Evolutionary conservation across 2,888 invertebrate species (phyloP), one percentile per base, ranked within the genome.

Genomic region (Tupiocoris notatus): DNA sequence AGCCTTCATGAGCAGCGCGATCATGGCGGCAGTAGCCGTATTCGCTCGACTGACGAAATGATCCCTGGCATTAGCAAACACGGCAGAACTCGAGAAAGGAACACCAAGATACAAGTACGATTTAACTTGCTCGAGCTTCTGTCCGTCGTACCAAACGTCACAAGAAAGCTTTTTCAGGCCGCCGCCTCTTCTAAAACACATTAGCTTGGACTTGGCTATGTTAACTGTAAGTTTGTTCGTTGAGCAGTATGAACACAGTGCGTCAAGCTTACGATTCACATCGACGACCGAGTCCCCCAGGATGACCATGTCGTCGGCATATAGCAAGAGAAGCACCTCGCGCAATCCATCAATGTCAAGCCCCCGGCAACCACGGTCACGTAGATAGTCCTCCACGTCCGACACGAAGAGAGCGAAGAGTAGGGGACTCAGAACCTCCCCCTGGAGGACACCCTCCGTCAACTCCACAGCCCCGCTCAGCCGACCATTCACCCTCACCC

Each of bases 231-330:
- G 20, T 12, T 23, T 1, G n/a, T 66, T 66, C 7, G 17, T 3
- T 9, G 24, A 12, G 39, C 65, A 65, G 39, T 25, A 65, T 7
- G 20, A 54, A 54, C 56, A 18, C 18, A 65, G 39, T 2, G 18
- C 39, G 17, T 18, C 39, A 24, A 65, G 24, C n/a, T 65, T 65
- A n/a, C 18, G 7, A 18, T 65, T 65, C 9, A 65, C 39, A 18
- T 65, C 39, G 17, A 65, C 65, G 9, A 65, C 24, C 9, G n/a
- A 17, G 20, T 25, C 39, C 9, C 65, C 65, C 65, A 25, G 20
- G 39, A 65, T 25, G 9, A 65, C 65, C 65, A 25, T 65, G 39
- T 65, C 65, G 39, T 65, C 65, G 6, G 65, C 65, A 20, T 65
- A 65, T 3, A 65, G 18, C 25, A 65, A 65, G 12, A 65, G 39